Evolutionary conservation across 2,888 invertebrate species (phyloP), one percentile per base, ranked within the genome.

Genomic region (Molanna angustata): DNA sequence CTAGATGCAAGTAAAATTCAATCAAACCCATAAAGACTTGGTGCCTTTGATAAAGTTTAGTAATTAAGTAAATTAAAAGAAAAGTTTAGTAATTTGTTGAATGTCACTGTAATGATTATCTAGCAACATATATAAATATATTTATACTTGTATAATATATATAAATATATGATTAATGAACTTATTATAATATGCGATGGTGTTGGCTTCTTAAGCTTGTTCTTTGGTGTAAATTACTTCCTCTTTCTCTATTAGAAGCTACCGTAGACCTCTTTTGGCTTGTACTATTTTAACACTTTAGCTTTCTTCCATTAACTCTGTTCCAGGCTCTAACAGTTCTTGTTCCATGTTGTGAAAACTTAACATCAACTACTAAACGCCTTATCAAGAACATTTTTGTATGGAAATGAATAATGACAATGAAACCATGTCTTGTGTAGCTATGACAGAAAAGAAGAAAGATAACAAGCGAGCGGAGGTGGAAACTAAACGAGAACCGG

Each of bases 251-350:
- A 20, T 33, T 33, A 43, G 27, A 19, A 33, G 27, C 32, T 42
- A 20, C 18, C 3, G 47, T 41, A 47, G 46, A 18, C 71, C n/a
- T 67, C 69, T 67, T 49, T 49, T 73, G 74, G 73, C 70, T 70
- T 66, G 67, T 73, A 73, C 71, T 69, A 63, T 66, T 64, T 70
- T 74, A 77, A 76, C 76, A 68, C 66, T 53, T 47, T 71, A 71
- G 74, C 69, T 70, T 62, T 68, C 74, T 74, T 75, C 75, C 73
- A 73, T 73, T 68, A 76, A 58, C 71, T 75, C 74, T 77, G 77
- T 77, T 78, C 72, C 77, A 78, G 77, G 76, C 76, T 72, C 74
- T 78, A 76, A 76, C 76, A 76, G 76, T 73, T 76, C 76, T 77
- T 78, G 77, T 73, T 73, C 76, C 72, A 68, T 78, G 74, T 75